Evolutionary conservation across 1,140 invertebrate species (phyloP).

Genomic region (Triops longicaudatus): DNA sequence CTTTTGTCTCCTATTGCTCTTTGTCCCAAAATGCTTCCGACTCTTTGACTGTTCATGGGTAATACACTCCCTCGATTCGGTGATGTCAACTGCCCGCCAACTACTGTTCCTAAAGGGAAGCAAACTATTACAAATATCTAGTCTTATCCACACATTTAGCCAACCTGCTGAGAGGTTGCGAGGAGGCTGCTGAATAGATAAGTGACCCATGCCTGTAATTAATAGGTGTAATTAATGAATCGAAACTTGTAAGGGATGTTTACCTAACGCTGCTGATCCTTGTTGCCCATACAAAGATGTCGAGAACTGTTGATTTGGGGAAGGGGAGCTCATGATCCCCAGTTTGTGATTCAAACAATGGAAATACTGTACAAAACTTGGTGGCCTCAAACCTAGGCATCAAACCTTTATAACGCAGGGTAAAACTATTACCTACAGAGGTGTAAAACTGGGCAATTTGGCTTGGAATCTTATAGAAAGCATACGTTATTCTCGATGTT

Average conservation of each 20-base stretch:
- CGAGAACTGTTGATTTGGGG: slow-evolving; percentile 27
- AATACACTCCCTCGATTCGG: slow-evolving; percentile 24
- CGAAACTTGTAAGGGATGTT: background rate
- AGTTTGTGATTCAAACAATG: background rate
- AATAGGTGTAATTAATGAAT: background rate
- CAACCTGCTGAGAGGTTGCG: slow-evolving; percentile 26
- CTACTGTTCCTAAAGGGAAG: background rate
- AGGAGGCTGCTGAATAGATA: slow-evolving; percentile 27
- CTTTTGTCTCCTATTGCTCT: slow-evolving; percentile 27
- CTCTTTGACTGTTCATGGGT: slow-evolving; percentile 20
- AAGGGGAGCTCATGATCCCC: slow-evolving; percentile 26
- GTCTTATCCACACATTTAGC: background rate
- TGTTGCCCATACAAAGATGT: slow-evolving; percentile 27
- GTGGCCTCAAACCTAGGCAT: background rate
- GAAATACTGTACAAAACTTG: background rate
- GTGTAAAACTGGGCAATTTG: background rate
- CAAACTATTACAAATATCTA: background rate
- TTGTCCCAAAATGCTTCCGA: slow-evolving; percentile 26
- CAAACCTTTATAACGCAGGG: slow-evolving; percentile 2
- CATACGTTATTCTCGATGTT: slow-evolving; percentile 3
- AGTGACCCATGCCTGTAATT: slow-evolving; percentile 25
- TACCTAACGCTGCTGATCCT: slow-evolving; percentile 22
- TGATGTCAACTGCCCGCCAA: slow-evolving; percentile 25
- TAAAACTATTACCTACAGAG: background rate
- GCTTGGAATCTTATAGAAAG: background rate